Percentiles rank a stretch among this genome's conserved stretches.
Conservation (phyloP, 2,888 invertebrate genomes). For the Gasteruption jaculator region DNA sequence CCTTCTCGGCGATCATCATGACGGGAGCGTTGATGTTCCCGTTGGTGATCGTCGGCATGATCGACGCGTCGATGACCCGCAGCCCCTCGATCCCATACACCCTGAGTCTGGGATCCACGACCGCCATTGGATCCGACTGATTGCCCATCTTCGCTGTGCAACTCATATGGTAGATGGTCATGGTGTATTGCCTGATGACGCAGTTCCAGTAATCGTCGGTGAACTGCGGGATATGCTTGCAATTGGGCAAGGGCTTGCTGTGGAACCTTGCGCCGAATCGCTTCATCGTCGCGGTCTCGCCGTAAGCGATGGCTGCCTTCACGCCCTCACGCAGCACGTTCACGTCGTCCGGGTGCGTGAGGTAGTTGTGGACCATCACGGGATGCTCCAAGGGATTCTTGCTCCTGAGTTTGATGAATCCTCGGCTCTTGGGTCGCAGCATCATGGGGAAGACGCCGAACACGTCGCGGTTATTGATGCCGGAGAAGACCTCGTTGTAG, state of each 20-base stretch:
- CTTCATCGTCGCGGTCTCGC: constrained; percentile 73
- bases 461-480: constrained; percentile 70
- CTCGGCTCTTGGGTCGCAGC: constrained; percentile 82
- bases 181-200: constrained; percentile 79
- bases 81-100: constrained; percentile 76
- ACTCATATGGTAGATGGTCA: constrained; percentile 84
- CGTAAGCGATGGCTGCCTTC: constrained; percentile 78
- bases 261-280: constrained; percentile 76
- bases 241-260: constrained; percentile 72
- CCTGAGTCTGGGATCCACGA: constrained; percentile 72
- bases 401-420: constrained; percentile 68
- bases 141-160: constrained; percentile 86
- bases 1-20: constrained; percentile 86
- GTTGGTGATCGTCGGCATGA: constrained; percentile 83
- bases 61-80: constrained; percentile 81
- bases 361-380: constrained; percentile 84
- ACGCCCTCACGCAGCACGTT: constrained; percentile 80
- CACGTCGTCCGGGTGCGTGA: constrained; percentile 82
- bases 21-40: constrained; percentile 86
- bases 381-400: constrained; percentile 74
- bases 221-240: constrained; percentile 70
- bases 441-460: constrained; percentile 86
- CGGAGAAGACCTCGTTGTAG: constrained; percentile 70
- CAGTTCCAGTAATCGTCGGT: constrained; percentile 90
- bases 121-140: constrained; percentile 69